Evolutionary conservation across 2,113 vertebrate genomes (phyloP), one percentile per base, ranked within the genome.

Genomic region (Cygnus buccinator): DNA sequence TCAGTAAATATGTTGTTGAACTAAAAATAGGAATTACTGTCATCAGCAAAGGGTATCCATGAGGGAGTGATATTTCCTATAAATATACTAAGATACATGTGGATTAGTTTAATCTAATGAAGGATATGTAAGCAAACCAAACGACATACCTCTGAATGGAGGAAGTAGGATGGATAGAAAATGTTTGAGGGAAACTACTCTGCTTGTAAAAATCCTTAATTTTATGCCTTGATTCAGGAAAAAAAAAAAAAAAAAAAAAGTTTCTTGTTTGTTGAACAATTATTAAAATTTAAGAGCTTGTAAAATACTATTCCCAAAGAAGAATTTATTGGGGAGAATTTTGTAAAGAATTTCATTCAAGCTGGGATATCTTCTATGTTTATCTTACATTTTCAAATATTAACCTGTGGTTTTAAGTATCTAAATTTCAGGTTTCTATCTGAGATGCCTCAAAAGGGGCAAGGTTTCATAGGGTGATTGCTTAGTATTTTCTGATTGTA

Each of bases 11-110:
- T 84, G 83, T 63, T 17, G 59, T 90, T 92, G 54, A 95, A 44
- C 90, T 97, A 97, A 96, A 97, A 95, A 97, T 97, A 97, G 97
- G 95, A 93, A 75, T 75, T 73, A 67, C 63, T 70, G 46, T 82
- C 84, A 92, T 63, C 67, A 84, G 73, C 54, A 87, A 75, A 87
- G 44, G 28, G 13, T 87, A 91, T 93, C 82, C 79, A 55, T 13
- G 67, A 89, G 80, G 94, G 94, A 90, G 89, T 86, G 77, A 89
- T 90, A 68, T 71, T 84, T 55, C 26, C 94, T 98, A 96, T 97
- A 97, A 97, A 97, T 97, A 97, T 46, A 85, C 59, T 75, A 94
- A 95, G 94, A 84, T 93, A 91, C 44, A 93, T 57, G 71, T 89
- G 84, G 43, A 22, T 93, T 79, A 85, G 44, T 89, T 88, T 90